Evolutionary conservation across 2,888 invertebrate species (phyloP), one percentile per base, ranked within the genome.

Genomic region (Lasiommata megera): DNA sequence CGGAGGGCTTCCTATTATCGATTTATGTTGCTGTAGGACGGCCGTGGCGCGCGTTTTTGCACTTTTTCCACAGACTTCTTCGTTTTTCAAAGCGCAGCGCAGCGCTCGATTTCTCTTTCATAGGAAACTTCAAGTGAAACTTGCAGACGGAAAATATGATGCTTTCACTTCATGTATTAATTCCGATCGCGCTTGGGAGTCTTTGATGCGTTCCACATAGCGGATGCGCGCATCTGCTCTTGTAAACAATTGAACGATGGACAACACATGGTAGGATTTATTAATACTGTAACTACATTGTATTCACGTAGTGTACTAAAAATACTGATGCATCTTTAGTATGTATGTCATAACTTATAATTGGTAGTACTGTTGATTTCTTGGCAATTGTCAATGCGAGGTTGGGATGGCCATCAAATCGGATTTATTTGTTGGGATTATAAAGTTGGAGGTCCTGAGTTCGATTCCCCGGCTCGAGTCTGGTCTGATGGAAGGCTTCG

Each of bases 1-100:
- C 88, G 84, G 85, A 87, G 88, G 87, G 86, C 82, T 88, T 88
- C 89, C 87, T 86, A 85, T 84, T 88, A 90, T 89, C 88, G 88
- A 89, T 88, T 88, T 84, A 85, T 83, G 87, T 82, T 81, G 80
- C 61, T 81, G 76, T 77, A 80, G 79, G 77, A 78, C 77, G 77
- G 68, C 74, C 52, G 62, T 62, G 76, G 73, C 71, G 73, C 66
- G 63, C 67, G 73, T 72, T 72, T 70, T 72, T 76, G 72, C 75
- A 73, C 67, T 79, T 81, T 82, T 83, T 67, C 65, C 58, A 68
- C 68, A 61, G 68, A 73, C 68, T 73, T 84, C 77, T 78, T 70
- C 67, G 70, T 79, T 82, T 81, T 78, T 79, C 79, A 70, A 70
- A 68, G 73, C 67, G 64, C 64, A 68, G 58, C 67, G 64, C 63